These are phyloP conservation scores for Polydrusus cervinus DNA, from an alignment of 2,888 invertebrate genomes.

Conservation along the genomic window DNA sequence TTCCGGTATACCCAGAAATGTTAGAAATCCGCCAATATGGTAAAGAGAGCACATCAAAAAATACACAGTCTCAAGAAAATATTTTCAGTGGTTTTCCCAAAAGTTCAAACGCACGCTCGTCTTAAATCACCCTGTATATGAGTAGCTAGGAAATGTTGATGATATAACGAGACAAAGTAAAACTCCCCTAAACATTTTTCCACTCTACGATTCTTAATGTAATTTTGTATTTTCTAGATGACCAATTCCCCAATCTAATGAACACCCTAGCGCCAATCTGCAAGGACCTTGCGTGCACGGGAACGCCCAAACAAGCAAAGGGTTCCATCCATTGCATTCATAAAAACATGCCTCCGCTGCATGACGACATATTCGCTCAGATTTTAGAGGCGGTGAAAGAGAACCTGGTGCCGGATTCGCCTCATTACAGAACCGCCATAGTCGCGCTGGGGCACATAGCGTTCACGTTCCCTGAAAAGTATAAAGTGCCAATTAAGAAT, in stretches of 20 bases:
- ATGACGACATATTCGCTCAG: conserved; percentile 86
- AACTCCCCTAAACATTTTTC: too few species aligned
- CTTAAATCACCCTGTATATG: too few species aligned
- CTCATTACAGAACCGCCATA: conserved; percentile 93
- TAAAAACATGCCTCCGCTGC: conserved; percentile 83
- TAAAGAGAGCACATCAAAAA: too few species aligned
- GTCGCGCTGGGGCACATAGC: conserved; percentile 97
- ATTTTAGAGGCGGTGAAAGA: conserved; percentile 87
- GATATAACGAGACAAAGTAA: too few species aligned
- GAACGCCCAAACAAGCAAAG: conserved; percentile 96
- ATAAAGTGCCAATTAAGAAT: conserved; percentile 92
- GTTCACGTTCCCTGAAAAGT: conserved; percentile 91
- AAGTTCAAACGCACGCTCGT: too few species aligned
- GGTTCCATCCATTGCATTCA: conserved; percentile 95
- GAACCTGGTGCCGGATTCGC: conserved; percentile 83
- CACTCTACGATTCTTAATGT: too few species aligned
- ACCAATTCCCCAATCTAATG: conserved; percentile 84
- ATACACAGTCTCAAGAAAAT: too few species aligned
- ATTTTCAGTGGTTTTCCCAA: too few species aligned
- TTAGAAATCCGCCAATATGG: too few species aligned
- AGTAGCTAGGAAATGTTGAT: too few species aligned
- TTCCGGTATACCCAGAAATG: too few species aligned
- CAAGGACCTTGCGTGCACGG: conserved; percentile 90
- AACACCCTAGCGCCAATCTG: conserved; percentile 89
- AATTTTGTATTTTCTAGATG: conserved; percentile 72